phyloP scores from a whole-genome alignment of 2,888 invertebrate genomes.

The Brachypalpus laphriformis region DNA sequence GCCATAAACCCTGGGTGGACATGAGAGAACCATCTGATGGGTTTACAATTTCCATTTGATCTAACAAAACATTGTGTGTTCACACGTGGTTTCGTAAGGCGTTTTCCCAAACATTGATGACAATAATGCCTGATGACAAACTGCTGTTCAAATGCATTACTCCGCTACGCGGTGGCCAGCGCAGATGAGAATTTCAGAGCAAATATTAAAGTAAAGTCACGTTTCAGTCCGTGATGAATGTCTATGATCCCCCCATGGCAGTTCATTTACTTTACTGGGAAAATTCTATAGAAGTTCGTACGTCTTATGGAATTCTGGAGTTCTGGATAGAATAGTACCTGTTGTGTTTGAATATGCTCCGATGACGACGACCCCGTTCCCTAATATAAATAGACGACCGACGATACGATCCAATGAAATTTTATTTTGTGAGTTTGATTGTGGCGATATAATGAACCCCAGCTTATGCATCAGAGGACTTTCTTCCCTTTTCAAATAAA shows the following conservation, averaged over 20 bases:
- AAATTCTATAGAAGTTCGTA: slow-evolving; percentile 7
- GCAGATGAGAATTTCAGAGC: slow-evolving; percentile 39
- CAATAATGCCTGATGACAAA: slow-evolving; percentile 56
- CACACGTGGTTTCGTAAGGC: slow-evolving; percentile 27
- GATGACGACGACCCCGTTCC: not conserved
- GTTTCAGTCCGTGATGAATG: slow-evolving; percentile 56
- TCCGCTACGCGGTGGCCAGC: not conserved
- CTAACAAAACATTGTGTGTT: slow-evolving; percentile 21
- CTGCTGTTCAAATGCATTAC: slow-evolving; percentile 67
- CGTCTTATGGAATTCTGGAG: not conserved
- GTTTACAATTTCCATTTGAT: slow-evolving; percentile 25
- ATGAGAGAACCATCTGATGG: not conserved
- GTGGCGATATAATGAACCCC: not conserved
- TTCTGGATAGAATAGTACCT: not conserved
- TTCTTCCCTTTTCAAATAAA: not conserved
- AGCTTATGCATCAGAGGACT: not conserved
- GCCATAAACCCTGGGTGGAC: not conserved
- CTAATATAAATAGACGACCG: not conserved
- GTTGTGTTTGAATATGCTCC: not conserved
- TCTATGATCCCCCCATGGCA: slow-evolving; percentile 23
- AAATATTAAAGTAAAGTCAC: slow-evolving; percentile 73
- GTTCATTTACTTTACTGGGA: slow-evolving; percentile 54
- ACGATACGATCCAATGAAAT: not conserved
- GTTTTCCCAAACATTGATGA: slow-evolving; percentile 12
- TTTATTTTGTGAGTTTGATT: not conserved